These are phyloP conservation scores for Chymomyza costata DNA, from an alignment of 1,140 invertebrate genomes.

Conservation along the genomic window DNA sequence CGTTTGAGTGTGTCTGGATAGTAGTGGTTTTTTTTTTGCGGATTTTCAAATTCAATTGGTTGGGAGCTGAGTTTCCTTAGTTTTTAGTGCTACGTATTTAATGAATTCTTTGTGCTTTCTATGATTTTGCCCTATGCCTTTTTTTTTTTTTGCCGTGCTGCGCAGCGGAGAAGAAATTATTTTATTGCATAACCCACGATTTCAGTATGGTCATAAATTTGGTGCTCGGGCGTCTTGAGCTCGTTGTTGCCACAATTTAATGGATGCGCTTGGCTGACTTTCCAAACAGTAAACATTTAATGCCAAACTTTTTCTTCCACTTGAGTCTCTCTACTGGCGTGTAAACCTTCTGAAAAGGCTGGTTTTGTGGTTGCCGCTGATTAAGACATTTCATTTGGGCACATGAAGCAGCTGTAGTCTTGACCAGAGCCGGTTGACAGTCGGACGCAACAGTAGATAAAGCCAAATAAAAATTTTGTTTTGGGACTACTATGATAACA, in stretches of 20 bases:
- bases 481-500: too few species aligned
- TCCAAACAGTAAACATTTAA: conserved; percentile 64
- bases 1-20: background rate
- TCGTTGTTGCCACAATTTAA: conserved; percentile 55
- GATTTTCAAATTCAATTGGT: conserved; percentile 25
- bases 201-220: conserved; percentile 58
- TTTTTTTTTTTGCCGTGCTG: background rate
- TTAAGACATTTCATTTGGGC: conserved; percentile 47
- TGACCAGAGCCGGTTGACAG: too few species aligned
- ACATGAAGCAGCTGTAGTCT: too few species aligned
- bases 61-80: background rate
- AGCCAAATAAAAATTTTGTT: too few species aligned
- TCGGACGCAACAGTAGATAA: too few species aligned
- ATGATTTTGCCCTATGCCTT: conserved; percentile 21
- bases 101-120: conserved; percentile 45
- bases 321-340: too few species aligned
- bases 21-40: background rate
- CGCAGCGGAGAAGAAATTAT: conserved; percentile 47
- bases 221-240: conserved; percentile 49
- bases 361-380: conserved; percentile 37
- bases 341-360: too few species aligned
- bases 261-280: conserved; percentile 54
- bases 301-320: conserved; percentile 27
- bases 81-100: conserved; percentile 14
- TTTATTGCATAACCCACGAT: conserved; percentile 66